Evolutionary conservation across 1,140 invertebrate species (phyloP).

Genomic region (Habropoda laboriosa): DNA sequence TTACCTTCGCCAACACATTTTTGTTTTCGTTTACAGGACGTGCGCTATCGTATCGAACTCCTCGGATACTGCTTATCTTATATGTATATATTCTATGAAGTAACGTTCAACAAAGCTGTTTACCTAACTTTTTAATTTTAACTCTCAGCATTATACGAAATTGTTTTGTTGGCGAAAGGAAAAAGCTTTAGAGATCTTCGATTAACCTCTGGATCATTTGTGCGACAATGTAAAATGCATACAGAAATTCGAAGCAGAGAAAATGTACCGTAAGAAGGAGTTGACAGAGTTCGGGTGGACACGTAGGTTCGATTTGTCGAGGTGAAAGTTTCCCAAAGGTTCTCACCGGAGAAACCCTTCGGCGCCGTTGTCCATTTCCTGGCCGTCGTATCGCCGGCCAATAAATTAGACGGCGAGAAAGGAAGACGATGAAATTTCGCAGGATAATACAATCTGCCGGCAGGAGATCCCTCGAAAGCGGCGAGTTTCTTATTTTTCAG

Average conservation of each 20-base stretch:
- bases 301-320: constrained; percentile 27
- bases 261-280: background rate
- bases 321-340: background rate
- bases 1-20: constrained; percentile 21
- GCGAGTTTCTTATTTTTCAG: constrained; percentile 45
- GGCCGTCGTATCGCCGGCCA: constrained; percentile 27
- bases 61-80: background rate
- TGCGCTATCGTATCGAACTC: background rate
- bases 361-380: constrained; percentile 31
- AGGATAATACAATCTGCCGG: constrained; percentile 44
- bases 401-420: constrained; percentile 43
- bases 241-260: background rate
- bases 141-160: no score
- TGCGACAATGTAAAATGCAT: no score
- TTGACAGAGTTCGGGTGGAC: background rate
- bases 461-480: constrained; percentile 14
- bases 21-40: constrained; percentile 6
- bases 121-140: constrained; percentile 6
- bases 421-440: constrained; percentile 36
- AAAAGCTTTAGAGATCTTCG: no score
- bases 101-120: background rate
- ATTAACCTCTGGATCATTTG: no score
- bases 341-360: constrained; percentile 1
- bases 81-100: background rate
- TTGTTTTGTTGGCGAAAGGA: no score